Base-by-base conservation (phyloP, 2,113 vertebrate species). In the Pachyramphus minor region DNA sequence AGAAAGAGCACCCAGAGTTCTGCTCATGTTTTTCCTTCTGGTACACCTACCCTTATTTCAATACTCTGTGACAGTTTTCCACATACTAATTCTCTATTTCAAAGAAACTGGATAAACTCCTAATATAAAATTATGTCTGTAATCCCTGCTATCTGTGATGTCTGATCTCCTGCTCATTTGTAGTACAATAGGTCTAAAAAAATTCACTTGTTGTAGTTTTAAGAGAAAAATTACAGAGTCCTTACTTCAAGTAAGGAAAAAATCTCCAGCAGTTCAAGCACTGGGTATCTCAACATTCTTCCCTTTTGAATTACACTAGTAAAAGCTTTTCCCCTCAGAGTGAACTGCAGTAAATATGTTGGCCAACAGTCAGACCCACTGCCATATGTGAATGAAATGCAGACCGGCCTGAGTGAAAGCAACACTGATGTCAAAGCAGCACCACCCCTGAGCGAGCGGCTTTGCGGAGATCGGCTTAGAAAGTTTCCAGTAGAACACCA, bases 401-500 rank as follows among this genome's bases (percentile, higher is more conserved):
- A 89, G 87, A 73, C 59, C 0, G 0, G 35, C 7, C 39, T 16
- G 56, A 93, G 52, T 2, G 13, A 78, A 76, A 78, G 76, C 76
- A 66, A 72, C 63, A 8, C 53, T 7, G 60, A 89, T 77, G 59
- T 77, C 89, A 81, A 69, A 77, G 71, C 89, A 82, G 74, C 66
- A 82, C 27, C 76, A 62, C 63, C 56, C 53, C 83, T 25, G 25
- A 53, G 92, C 4, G 6, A 81, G 74, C 7, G 0, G 84, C 94
- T 95, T 41, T 49, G 79, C 91, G 69, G 52, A 95, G 77, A 87
- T 56, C 17, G 0, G 37, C 74, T 92, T 28, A n/a, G 44, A 95
- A 90, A 95, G 86, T 87, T 96, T 96, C 94, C 93, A 95, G 93
- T 27, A 85, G 91, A 91, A 82, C 93, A 33, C 74, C 31, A 80